Evolutionary conservation across 1,140 invertebrate genomes (phyloP).

Genomic region (Anadara kagoshimensis): DNA sequence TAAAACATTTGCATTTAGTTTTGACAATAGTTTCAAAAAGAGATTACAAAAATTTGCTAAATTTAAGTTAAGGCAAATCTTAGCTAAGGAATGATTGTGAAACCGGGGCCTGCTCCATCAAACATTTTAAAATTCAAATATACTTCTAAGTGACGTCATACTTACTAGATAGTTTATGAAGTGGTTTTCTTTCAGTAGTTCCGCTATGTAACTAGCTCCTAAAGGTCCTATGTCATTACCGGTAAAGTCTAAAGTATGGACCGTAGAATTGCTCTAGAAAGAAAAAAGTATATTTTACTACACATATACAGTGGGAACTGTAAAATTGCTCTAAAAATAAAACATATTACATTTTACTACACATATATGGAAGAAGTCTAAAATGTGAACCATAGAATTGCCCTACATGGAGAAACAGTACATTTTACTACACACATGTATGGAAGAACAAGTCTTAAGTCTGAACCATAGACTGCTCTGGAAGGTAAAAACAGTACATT

Average conservation of each 20-base stretch:
- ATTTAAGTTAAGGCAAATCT: too few species aligned
- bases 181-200: slow-evolving; percentile 62
- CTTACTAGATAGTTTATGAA: slow-evolving; percentile 63
- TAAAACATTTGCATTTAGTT: too few species aligned
- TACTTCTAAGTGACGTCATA: neutral
- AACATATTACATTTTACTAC: neutral
- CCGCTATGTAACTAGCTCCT: slow-evolving; percentile 54
- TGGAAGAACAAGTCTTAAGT: too few species aligned
- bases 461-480: too few species aligned
- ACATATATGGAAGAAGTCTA: neutral
- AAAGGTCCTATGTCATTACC: slow-evolving; percentile 62
- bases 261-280: slow-evolving; percentile 61
- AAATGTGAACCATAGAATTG: neutral
- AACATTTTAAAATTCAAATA: neutral
- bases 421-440: too few species aligned
- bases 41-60: too few species aligned
- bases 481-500: too few species aligned
- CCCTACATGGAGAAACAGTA: neutral
- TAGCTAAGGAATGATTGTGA: too few species aligned
- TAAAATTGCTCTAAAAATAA: neutral
- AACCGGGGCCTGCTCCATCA: too few species aligned
- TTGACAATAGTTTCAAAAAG: too few species aligned
- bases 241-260: slow-evolving; percentile 58
- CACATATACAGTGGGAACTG: too few species aligned
- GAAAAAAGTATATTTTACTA: neutral